phyloP scores from a whole-genome alignment of 2,113 vertebrate species.

The Nibea coibor region DNA sequence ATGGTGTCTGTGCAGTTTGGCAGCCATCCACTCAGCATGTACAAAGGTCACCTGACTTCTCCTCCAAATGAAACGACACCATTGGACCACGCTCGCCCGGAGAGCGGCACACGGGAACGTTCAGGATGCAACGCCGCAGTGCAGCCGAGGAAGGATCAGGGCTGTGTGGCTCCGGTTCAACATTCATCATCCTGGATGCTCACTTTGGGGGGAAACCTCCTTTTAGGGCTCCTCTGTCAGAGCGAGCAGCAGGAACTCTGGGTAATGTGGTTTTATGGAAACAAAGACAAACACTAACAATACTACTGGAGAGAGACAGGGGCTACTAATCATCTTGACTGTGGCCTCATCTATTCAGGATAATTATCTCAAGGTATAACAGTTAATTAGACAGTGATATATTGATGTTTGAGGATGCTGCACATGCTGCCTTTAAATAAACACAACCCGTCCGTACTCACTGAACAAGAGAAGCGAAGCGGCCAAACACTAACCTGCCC shows the following conservation, averaged over 20 bases:
- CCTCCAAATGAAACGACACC: no score
- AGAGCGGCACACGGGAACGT: no score
- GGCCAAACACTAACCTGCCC: neutral
- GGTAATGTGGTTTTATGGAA: constrained; percentile 25
- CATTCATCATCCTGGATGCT: no score
- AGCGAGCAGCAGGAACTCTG: neutral
- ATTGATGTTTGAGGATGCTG: constrained; percentile 16
- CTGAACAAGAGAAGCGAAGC: neutral
- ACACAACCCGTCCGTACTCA: neutral
- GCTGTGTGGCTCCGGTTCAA: no score
- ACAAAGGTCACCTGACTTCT: no score
- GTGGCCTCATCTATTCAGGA: constrained; percentile 36
- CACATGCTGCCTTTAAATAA: neutral
- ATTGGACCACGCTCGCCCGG: no score
- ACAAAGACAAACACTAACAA: neutral
- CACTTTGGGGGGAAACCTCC: no score
- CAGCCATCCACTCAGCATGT: no score
- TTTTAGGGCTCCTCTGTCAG: no score
- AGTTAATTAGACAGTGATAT: constrained; percentile 47
- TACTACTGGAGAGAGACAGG: neutral
- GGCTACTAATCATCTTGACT: constrained; percentile 42
- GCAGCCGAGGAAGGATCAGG: no score
- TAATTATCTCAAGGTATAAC: constrained; percentile 46
- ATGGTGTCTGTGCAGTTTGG: no score
- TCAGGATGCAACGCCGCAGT: no score